Evolutionary conservation across 2,888 invertebrate genomes (phyloP).

Genomic region (Drosophila trichaetosa): DNA sequence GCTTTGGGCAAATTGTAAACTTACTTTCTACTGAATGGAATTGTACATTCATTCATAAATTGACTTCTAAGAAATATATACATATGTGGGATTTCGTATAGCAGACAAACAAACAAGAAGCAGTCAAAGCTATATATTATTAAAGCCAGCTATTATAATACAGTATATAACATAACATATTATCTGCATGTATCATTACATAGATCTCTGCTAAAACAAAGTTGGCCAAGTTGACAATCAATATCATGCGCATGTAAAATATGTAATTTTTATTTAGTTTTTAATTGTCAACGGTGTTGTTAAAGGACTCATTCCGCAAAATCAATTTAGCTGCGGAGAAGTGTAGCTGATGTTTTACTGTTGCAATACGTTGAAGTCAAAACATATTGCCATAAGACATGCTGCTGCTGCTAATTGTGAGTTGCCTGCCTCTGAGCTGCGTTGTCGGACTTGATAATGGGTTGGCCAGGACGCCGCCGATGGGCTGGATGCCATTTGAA

Average conservation of each 20-base stretch:
- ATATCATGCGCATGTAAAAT: neutral
- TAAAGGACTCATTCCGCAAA: slow-evolving; percentile 1
- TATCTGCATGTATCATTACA: too few species aligned
- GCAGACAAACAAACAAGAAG: neutral
- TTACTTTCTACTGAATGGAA: neutral
- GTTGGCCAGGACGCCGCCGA: slow-evolving; percentile 87
- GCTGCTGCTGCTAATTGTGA: slow-evolving; percentile 2
- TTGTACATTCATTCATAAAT: neutral
- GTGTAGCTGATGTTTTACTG: slow-evolving; percentile 7
- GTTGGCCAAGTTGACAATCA: neutral
- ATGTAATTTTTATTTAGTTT: neutral
- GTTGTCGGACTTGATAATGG: slow-evolving; percentile 86
- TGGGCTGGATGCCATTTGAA: slow-evolving; percentile 90
- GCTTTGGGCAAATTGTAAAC: neutral
- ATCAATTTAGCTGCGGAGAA: slow-evolving; percentile 15
- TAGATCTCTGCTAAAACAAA: neutral
- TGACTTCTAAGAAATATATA: neutral
- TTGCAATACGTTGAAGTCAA: slow-evolving; percentile 1
- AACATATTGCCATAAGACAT: slow-evolving; percentile 2
- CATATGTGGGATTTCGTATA: neutral
- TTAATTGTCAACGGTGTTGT: neutral
- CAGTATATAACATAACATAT: too few species aligned
- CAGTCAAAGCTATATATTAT: neutral
- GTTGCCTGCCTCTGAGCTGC: neutral
- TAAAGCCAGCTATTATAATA: neutral